Percentiles rank a stretch among this genome's conserved stretches.
phyloP scores from a whole-genome alignment of 2,888 invertebrate species.

The Himalopsyche anomala region DNA sequence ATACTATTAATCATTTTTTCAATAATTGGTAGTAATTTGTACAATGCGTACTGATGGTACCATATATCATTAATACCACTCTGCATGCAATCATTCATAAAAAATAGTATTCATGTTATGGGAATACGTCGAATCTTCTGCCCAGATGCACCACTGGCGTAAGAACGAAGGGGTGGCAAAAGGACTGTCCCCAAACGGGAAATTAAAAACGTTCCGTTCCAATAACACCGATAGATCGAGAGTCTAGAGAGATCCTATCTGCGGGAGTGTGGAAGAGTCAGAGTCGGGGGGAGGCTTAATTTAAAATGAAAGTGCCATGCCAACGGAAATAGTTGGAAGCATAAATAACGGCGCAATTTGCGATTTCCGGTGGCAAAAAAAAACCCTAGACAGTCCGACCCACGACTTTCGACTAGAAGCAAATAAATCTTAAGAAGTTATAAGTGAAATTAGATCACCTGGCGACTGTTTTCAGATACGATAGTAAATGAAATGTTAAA shows the following conservation, averaged over 20 bases:
- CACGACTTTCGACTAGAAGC: neutral
- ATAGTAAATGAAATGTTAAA: too few species aligned
- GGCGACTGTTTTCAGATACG: too few species aligned
- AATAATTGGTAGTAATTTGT: too few species aligned
- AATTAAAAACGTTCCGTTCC: slow-evolving; percentile 63
- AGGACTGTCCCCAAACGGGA: slow-evolving; percentile 54
- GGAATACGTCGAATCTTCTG: too few species aligned
- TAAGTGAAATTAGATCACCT: too few species aligned
- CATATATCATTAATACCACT: too few species aligned
- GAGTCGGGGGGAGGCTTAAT: slow-evolving; percentile 53
- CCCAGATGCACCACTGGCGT: neutral
- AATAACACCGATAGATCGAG: slow-evolving; percentile 55
- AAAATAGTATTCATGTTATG: too few species aligned
- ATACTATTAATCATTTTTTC: too few species aligned
- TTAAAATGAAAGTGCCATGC: slow-evolving; percentile 60
- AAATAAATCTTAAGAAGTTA: too few species aligned
- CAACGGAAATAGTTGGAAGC: slow-evolving; percentile 62
- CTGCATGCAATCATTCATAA: too few species aligned
- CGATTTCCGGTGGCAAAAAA: slow-evolving; percentile 2
- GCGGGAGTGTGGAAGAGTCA: neutral
- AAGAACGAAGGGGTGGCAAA: neutral
- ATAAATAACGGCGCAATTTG: slow-evolving; percentile 51
- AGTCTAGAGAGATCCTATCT: slow-evolving; percentile 56
- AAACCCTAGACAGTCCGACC: neutral
- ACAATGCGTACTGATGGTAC: too few species aligned